phyloP scores from a whole-genome alignment of 2,113 vertebrate species.

The Hippocampus guttulatus region DNA sequence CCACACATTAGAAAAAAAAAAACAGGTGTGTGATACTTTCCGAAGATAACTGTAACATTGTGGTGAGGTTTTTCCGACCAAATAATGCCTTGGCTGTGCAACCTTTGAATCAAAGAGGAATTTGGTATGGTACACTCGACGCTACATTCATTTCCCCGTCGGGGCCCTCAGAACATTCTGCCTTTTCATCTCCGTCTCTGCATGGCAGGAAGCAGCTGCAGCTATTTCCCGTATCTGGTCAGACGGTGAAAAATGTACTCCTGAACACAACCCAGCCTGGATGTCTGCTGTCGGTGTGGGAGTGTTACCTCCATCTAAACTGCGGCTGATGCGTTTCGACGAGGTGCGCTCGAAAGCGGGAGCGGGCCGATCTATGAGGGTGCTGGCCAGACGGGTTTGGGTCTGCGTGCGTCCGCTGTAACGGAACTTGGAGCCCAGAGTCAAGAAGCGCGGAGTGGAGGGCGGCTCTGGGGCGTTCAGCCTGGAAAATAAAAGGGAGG shows the following conservation, averaged over 20 bases:
- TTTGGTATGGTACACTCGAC: background rate
- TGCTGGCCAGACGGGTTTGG: conserved; percentile 62
- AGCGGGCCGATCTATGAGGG: conserved; percentile 65
- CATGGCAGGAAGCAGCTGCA: conserved; percentile 66
- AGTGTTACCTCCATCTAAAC: conserved; percentile 63
- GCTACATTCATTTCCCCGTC: conserved; percentile 13
- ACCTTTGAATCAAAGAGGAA: background rate
- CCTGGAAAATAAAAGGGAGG: conserved; percentile 14
- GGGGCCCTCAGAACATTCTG: conserved; percentile 8
- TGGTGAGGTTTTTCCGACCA: background rate
- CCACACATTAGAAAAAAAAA: conserved; percentile 10
- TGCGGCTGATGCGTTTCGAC: conserved; percentile 66
- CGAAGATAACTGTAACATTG: background rate
- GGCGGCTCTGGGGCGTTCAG: conserved; percentile 61
- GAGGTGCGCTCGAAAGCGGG: conserved; percentile 65
- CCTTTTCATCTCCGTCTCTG: conserved; percentile 14
- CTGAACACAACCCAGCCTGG: conserved; percentile 4
- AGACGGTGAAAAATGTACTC: conserved; percentile 23
- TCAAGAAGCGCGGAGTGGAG: conserved; percentile 62
- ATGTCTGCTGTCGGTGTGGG: background rate
- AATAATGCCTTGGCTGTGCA: background rate
- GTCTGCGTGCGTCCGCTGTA: conserved; percentile 68
- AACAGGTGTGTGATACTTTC: background rate
- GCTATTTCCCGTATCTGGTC: conserved; percentile 70
- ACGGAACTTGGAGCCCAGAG: conserved; percentile 68